A percentile compares a stretch with the other conserved stretches of the same genome.
Evolutionary conservation across 2,888 invertebrate species (phyloP).

Genomic region (Ophioninae sp.): DNA sequence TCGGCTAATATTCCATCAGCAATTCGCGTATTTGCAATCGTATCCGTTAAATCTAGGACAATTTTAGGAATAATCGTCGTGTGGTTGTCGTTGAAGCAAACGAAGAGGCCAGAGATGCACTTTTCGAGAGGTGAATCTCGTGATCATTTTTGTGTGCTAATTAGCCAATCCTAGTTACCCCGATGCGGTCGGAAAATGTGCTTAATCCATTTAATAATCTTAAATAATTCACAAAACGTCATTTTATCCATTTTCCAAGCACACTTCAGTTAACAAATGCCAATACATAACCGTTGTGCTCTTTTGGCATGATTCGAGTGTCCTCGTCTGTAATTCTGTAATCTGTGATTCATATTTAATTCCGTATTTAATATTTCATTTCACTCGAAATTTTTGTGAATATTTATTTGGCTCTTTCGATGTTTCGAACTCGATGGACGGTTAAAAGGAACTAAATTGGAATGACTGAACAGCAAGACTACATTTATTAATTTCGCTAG

Average conservation of each 20-base stretch:
- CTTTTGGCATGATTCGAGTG: neutral
- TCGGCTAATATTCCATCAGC: neutral
- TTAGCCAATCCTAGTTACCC: constrained; percentile 23
- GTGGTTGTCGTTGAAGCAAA: neutral
- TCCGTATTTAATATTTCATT: neutral
- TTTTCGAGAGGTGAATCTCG: neutral
- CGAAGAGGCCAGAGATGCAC: neutral
- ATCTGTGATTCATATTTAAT: neutral
- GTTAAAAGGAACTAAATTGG: neutral
- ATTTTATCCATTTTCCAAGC: neutral
- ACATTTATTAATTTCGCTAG: neutral
- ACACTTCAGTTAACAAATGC: neutral
- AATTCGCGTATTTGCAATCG: neutral
- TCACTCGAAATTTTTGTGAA: neutral
- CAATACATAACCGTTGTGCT: neutral
- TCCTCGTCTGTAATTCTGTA: neutral
- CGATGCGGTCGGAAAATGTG: neutral
- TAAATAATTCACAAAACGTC: constrained; percentile 23
- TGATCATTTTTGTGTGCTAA: neutral
- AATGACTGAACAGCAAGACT: neutral
- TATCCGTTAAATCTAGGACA: neutral
- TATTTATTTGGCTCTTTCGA: constrained; percentile 8
- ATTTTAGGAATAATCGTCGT: neutral
- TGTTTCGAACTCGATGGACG: neutral
- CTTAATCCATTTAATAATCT: neutral